phyloP scores from a whole-genome alignment of 2,888 invertebrate genomes.

The Embidobia sp. region DNA sequence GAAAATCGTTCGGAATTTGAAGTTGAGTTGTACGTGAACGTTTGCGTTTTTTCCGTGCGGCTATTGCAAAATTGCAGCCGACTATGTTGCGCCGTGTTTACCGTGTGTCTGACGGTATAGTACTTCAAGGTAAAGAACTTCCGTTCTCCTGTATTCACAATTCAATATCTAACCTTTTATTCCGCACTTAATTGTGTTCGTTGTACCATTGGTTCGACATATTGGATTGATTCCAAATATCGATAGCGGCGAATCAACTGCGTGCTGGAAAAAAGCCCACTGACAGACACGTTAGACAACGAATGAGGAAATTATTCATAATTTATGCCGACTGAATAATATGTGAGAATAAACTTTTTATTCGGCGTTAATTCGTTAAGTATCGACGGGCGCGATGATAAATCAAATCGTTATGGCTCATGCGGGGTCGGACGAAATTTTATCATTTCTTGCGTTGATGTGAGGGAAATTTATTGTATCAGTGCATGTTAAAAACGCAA shows the following conservation, averaged over 20 bases:
- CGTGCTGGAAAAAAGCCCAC: conserved; percentile 2
- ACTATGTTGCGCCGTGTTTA: conserved; percentile 36
- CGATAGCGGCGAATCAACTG: conserved; percentile 41
- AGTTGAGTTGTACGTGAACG: conserved; percentile 32
- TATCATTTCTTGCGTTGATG: too few species aligned
- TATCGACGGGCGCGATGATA: background rate
- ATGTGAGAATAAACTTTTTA: conserved; percentile 20
- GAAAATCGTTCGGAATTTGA: conserved; percentile 28
- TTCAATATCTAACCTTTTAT: conserved; percentile 63
- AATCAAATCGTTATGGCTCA: too few species aligned
- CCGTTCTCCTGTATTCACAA: conserved; percentile 62
- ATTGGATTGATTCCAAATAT: conserved; percentile 54
- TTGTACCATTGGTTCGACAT: conserved; percentile 42
- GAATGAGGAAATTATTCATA: conserved; percentile 42
- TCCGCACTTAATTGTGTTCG: conserved; percentile 52
- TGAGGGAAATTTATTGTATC: too few species aligned
- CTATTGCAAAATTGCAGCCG: conserved; percentile 54
- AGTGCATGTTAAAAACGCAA: too few species aligned
- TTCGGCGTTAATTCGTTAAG: background rate
- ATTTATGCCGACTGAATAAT: conserved; percentile 30
- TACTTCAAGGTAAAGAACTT: conserved; percentile 64
- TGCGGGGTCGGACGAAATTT: too few species aligned
- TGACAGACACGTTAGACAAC: conserved; percentile 36
- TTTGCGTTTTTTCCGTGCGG: conserved; percentile 18
- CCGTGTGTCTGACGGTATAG: conserved; percentile 38